Conservation (phyloP, 1,140 invertebrate species). For the Sweltsa coloradensis region DNA sequence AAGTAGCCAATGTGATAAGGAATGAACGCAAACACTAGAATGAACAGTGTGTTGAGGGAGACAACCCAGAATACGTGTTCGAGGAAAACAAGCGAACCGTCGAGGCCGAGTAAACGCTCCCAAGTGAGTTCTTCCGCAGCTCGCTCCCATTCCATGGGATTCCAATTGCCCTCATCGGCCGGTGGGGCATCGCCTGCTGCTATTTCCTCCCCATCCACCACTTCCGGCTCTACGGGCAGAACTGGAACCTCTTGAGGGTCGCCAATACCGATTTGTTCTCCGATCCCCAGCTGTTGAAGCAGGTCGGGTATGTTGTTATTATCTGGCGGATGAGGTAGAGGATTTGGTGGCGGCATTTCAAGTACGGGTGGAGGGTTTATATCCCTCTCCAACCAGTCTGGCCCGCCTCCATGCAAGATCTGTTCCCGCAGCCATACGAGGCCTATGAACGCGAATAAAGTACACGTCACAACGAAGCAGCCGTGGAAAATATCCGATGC, state of each 20-base stretch:
- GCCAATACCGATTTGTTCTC: slow-evolving; percentile 1
- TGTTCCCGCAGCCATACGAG: slow-evolving; percentile 96
- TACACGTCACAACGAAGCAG: slow-evolving; percentile 92
- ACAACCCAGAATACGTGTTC: slow-evolving; percentile 99
- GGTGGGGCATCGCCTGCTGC: slow-evolving; percentile 18
- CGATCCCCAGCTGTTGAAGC: slow-evolving; percentile 24
- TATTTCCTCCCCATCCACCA: neutral
- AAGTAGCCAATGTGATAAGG: slow-evolving; percentile 92
- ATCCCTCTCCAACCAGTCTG: slow-evolving; percentile 81
- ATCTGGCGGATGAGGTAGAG: slow-evolving; percentile 28
- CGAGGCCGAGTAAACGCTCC: slow-evolving; percentile 89
- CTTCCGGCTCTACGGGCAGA: slow-evolving; percentile 4
- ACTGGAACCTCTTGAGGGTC: neutral
- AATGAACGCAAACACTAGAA: slow-evolving; percentile 87
- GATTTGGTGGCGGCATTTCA: neutral
- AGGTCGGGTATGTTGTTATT: slow-evolving; percentile 36
- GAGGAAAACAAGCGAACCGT: slow-evolving; percentile 92
- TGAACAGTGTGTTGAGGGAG: slow-evolving; percentile 92
- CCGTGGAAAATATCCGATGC: slow-evolving; percentile 90
- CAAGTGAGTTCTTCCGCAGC: slow-evolving; percentile 96
- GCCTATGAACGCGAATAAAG: slow-evolving; percentile 92
- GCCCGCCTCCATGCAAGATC: slow-evolving; percentile 92
- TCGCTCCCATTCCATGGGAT: slow-evolving; percentile 96
- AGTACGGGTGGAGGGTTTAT: slow-evolving; percentile 28
- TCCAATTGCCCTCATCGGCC: slow-evolving; percentile 89